A percentile compares a stretch with the other conserved stretches of the same genome.
Conservation (phyloP, 2,113 vertebrate species). For the Phaethornis superciliosus region DNA sequence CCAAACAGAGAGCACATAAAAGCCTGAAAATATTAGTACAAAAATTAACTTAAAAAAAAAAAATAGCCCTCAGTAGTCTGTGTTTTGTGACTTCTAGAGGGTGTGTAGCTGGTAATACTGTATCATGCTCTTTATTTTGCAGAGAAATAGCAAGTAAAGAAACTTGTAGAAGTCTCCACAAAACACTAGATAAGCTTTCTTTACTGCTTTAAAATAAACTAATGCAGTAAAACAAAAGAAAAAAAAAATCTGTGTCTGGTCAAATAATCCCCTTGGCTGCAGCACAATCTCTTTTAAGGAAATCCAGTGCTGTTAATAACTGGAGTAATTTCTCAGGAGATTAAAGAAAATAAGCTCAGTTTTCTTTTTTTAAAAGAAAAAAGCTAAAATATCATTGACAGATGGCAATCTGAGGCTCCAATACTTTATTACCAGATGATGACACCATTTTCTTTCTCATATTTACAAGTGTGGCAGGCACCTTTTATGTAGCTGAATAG, state of each 20-base stretch:
- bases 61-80: neutral
- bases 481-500: neutral
- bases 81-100: neutral
- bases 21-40: neutral
- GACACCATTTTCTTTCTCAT: conserved; percentile 45
- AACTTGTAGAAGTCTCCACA: conserved; percentile 17
- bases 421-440: conserved; percentile 46
- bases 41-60: neutral
- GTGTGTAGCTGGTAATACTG: neutral
- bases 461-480: conserved; percentile 31
- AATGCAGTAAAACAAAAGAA: conserved; percentile 42
- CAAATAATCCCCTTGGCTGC: conserved; percentile 46
- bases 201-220: neutral
- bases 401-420: conserved; percentile 39
- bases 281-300: neutral
- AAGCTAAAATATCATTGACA: conserved; percentile 63
- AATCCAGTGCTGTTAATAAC: conserved; percentile 55
- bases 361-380: conserved; percentile 53
- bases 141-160: neutral
- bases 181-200: neutral
- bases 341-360: conserved; percentile 61
- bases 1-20: neutral
- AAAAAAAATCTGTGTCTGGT: neutral
- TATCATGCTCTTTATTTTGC: neutral
- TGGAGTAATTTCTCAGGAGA: conserved; percentile 54